Evolutionary conservation across 1,140 invertebrate genomes (phyloP).

Genomic region (Rhagoletis pomonella): DNA sequence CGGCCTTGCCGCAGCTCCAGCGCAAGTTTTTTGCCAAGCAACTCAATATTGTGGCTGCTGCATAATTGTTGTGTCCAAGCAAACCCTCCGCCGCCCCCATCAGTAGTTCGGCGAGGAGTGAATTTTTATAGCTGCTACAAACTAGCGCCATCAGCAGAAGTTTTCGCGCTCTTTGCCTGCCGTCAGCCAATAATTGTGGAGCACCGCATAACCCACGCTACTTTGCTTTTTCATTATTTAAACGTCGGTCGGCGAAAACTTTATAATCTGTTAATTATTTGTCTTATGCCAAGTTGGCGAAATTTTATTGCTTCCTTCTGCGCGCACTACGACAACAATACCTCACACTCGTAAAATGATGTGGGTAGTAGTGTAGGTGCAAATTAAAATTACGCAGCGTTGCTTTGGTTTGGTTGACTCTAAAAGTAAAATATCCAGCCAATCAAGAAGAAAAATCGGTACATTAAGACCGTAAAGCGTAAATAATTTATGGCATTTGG

Average conservation of each 20-base stretch:
- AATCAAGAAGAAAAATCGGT: too few relatives aligned
- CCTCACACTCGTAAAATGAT: too few relatives aligned
- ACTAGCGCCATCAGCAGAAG: not conserved
- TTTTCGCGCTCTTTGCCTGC: not conserved
- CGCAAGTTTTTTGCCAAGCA: not conserved
- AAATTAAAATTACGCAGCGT: constrained; percentile 2
- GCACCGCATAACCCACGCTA: not conserved
- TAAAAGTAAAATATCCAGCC: not conserved
- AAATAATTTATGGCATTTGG: too few relatives aligned
- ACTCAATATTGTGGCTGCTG: constrained; percentile 3
- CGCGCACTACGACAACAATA: not conserved
- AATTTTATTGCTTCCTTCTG: constrained; percentile 56
- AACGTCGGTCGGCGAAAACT: constrained; percentile 57
- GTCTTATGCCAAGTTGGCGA: constrained; percentile 58
- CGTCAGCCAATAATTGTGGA: not conserved
- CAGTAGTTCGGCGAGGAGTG: not conserved
- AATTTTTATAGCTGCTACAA: not conserved
- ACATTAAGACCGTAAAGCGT: too few relatives aligned
- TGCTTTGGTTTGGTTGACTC: not conserved
- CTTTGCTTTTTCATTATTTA: constrained; percentile 55
- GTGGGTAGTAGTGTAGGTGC: not conserved
- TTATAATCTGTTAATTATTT: constrained; percentile 59
- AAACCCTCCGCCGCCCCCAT: not conserved
- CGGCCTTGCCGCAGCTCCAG: not conserved
- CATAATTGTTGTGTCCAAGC: not conserved